Conservation (phyloP, 2,797 vertebrate genomes). For the Ptychadena robeensis region DNA sequence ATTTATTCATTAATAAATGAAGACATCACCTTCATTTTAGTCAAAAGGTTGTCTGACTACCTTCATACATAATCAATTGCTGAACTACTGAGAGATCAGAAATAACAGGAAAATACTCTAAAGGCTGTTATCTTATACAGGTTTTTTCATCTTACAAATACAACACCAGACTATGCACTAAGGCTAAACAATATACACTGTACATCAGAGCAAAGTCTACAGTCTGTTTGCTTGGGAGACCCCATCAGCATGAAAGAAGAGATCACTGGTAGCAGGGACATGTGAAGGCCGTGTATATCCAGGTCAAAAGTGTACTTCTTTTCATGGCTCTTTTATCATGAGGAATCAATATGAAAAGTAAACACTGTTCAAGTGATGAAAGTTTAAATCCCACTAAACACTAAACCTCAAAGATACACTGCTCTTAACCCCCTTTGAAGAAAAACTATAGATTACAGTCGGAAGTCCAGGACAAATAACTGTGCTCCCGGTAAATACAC, state of each 20-base stretch:
- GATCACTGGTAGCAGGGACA: constrained; percentile 17
- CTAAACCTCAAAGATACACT: constrained; percentile 52
- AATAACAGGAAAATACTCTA: too few species aligned
- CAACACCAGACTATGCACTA: background rate
- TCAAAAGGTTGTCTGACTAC: too few species aligned
- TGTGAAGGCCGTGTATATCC: constrained; percentile 22
- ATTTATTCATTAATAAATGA: too few species aligned
- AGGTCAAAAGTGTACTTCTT: constrained; percentile 35
- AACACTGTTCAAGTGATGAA: constrained; percentile 56
- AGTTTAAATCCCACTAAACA: constrained; percentile 46
- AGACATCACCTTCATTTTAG: too few species aligned
- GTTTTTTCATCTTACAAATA: background rate
- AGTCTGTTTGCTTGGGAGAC: background rate
- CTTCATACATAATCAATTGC: too few species aligned
- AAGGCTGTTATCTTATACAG: background rate
- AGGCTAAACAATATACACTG: background rate
- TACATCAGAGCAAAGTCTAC: background rate
- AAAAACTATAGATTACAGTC: constrained; percentile 50
- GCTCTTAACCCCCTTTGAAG: constrained; percentile 45
- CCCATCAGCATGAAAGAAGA: constrained; percentile 16
- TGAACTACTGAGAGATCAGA: too few species aligned
- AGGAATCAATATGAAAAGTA: constrained; percentile 58
- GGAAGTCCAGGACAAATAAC: constrained; percentile 46
- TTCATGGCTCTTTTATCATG: constrained; percentile 48
- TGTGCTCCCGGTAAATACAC: constrained; percentile 22